Percentiles rank a stretch among this genome's conserved stretches.
Evolutionary conservation across 2,797 vertebrate species (phyloP).

Genomic region (Podarcis siculus): DNA sequence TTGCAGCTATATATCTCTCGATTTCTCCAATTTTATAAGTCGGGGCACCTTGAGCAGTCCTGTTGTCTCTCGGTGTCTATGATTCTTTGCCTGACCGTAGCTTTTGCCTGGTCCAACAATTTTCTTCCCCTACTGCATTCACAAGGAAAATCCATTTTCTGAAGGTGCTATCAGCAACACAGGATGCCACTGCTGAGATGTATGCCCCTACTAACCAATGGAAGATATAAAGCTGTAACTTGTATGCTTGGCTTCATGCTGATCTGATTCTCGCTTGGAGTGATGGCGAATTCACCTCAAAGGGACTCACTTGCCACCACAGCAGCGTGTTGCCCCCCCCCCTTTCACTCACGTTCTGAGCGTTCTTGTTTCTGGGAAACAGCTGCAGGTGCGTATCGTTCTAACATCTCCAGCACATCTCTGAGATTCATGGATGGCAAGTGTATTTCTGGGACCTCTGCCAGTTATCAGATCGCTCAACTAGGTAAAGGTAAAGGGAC

Average conservation of each 20-base stretch:
- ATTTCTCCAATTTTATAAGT: too few relatives aligned
- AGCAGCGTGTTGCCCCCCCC: too few relatives aligned
- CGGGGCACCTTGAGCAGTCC: too few relatives aligned
- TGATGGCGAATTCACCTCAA: not conserved
- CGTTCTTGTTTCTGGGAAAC: conserved; percentile 1
- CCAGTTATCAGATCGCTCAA: not conserved
- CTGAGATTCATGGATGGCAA: not conserved
- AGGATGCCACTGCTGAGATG: too few relatives aligned
- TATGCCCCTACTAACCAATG: not conserved
- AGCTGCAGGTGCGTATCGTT: not conserved
- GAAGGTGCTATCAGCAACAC: too few relatives aligned
- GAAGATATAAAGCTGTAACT: not conserved
- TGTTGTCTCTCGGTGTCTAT: too few relatives aligned
- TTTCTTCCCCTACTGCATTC: too few relatives aligned
- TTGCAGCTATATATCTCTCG: too few relatives aligned
- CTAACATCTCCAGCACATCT: not conserved
- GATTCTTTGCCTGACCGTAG: too few relatives aligned
- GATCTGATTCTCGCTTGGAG: not conserved
- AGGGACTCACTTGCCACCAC: not conserved
- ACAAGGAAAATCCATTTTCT: not conserved
- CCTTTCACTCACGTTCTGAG: not conserved
- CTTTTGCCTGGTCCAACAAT: too few relatives aligned
- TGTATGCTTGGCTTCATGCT: not conserved
- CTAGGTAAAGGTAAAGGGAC: too few relatives aligned
- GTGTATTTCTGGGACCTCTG: not conserved